Percentiles rank a stretch among this genome's conserved stretches.
These are phyloP conservation scores for Tetraodon nigroviridis DNA, from an alignment of 2,113 vertebrate species.

Conservation along the genomic window DNA sequence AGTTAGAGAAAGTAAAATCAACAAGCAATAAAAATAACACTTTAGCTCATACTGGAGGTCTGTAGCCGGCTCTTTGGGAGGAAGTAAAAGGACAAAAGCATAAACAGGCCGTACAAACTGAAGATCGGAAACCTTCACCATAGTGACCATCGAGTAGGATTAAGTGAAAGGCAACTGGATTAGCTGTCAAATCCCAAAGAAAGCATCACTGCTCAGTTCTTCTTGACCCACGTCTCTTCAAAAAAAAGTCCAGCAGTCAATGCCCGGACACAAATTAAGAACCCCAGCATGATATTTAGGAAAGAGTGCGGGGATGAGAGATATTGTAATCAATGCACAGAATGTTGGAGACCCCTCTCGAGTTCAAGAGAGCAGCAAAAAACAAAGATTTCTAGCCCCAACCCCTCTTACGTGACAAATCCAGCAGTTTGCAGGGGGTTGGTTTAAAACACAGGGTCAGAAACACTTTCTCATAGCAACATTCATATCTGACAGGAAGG, in stretches of 20 bases:
- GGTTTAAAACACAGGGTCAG: constrained; percentile 42
- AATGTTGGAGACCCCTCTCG: constrained; percentile 30
- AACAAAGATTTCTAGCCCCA: constrained; percentile 25
- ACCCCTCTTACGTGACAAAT: constrained; percentile 29
- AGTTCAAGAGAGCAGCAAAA: not conserved
- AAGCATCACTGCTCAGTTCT: constrained; percentile 14
- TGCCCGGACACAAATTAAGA: constrained; percentile 1
- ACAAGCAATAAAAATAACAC: constrained; percentile 35
- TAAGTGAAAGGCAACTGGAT: constrained; percentile 5
- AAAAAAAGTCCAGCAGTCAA: constrained; percentile 13
- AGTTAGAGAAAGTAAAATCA: constrained; percentile 28
- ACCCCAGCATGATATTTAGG: constrained; percentile 7
- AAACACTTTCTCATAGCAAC: constrained; percentile 61
- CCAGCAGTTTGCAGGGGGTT: constrained; percentile 24
- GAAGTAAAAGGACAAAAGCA: constrained; percentile 37
- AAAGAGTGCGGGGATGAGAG: constrained; percentile 5
- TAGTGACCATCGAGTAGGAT: constrained; percentile 7
- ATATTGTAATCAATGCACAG: constrained; percentile 20
- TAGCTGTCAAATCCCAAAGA: constrained; percentile 4
- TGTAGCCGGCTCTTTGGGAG: constrained; percentile 56
- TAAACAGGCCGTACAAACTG: constrained; percentile 10
- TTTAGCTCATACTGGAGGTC: constrained; percentile 38
- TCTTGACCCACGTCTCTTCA: constrained; percentile 4
- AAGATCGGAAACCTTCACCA: constrained; percentile 30
- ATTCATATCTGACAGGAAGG: constrained; percentile 66